phyloP scores from a whole-genome alignment of 2,797 vertebrate species.

The Synaphobranchus kaupii region DNA sequence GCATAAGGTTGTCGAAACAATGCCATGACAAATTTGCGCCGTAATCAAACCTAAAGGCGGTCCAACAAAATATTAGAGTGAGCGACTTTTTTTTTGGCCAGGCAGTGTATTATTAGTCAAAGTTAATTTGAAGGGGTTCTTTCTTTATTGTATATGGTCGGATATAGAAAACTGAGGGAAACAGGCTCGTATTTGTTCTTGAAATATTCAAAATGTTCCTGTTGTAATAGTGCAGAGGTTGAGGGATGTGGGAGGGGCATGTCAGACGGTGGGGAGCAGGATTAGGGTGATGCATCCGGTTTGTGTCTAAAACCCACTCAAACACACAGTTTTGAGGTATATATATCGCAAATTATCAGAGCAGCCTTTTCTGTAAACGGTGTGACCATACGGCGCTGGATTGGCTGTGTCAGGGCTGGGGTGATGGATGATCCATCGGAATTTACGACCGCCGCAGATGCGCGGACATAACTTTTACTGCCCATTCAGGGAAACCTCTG shows the following conservation, averaged over 20 bases:
- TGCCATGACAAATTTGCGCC: too few species aligned
- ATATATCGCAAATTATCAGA: background rate
- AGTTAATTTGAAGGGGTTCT: background rate
- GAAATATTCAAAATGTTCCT: background rate
- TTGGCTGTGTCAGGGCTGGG: background rate
- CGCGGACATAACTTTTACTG: slow-evolving; percentile 4
- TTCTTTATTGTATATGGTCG: background rate
- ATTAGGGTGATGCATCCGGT: background rate
- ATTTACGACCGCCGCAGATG: slow-evolving; percentile 7
- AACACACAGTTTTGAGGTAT: background rate
- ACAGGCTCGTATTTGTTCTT: background rate
- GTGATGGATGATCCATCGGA: slow-evolving; percentile 3
- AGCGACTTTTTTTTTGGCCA: too few species aligned
- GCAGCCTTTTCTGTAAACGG: background rate
- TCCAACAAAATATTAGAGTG: too few species aligned
- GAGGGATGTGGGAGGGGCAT: background rate
- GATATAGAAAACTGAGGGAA: background rate
- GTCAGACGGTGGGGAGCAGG: background rate
- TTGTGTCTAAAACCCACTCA: background rate
- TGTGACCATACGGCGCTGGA: background rate
- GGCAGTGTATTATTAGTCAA: background rate
- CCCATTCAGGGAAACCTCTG: background rate
- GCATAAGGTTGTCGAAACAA: too few species aligned
- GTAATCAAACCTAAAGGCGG: too few species aligned
- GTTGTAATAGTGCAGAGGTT: background rate